Base-by-base conservation (phyloP, 1,140 invertebrate species). In the Meteorus sp. region DNA sequence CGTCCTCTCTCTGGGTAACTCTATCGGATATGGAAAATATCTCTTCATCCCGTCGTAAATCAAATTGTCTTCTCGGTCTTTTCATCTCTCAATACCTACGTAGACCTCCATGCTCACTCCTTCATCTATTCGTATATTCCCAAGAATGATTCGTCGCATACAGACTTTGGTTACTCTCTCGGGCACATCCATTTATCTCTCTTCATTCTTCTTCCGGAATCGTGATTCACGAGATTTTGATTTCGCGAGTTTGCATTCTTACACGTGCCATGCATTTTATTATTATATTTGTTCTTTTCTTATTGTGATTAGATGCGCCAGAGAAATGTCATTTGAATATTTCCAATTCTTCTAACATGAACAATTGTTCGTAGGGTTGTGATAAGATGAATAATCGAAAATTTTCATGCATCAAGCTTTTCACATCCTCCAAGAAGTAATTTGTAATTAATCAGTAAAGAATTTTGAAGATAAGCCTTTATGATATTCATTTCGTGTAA, bases 41-140 rank as follows among this genome's bases (percentile, higher is more conserved):
- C n/a, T 57, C 47, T 58, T 60, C 41, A 54, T 54, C 58, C 51
- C 15, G 37, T 59, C 61, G 44, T 62, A 55, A 56, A 59, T 62
- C 56, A 51, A 59, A 51, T 62, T 15, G 35, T 55, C 51, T 27
- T 47, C n/a, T 55, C 55, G 44, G 37, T 35, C 15, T 31, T 47
- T 31, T 31, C 23, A 20, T 13, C 22, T 31, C 45, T 45, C 29
- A 1, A 7, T 6, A 35, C 44, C 33, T 1, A 45, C 15, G 9
- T 27, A n/a, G 9, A 8, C 47, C 17, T 35, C 22, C n/a, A 19
- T 22, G 11, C 25, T 23, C 29, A 22, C 37, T 11, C 1, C 9
- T 53, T 45, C 17, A n/a, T 50, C 17, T 23, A 33, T 48, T 54
- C 41, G 25, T 13, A 7, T 22, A 19, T 11, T 20, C 19, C 15